These are phyloP conservation scores for Camponotus vicinus DNA, from an alignment of 1,140 invertebrate genomes.

Conservation along the genomic window DNA sequence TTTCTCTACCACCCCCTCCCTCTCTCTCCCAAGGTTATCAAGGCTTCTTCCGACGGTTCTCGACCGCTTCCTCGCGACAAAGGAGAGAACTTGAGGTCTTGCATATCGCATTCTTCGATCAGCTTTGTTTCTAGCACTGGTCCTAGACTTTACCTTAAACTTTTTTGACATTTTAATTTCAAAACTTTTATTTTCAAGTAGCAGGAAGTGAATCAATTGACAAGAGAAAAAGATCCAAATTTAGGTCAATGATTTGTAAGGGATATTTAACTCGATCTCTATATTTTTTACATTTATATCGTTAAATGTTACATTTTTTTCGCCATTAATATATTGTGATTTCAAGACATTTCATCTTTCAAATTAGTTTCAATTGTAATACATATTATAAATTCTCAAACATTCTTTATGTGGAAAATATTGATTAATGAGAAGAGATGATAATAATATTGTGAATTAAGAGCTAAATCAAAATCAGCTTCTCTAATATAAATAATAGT, in stretches of 20 bases:
- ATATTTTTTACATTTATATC: background rate
- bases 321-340: background rate
- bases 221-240: background rate
- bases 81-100: conserved; percentile 17
- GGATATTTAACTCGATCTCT: background rate
- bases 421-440: background rate
- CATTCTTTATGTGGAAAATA: background rate
- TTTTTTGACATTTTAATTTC: background rate
- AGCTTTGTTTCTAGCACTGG: background rate
- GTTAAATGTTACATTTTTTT: background rate
- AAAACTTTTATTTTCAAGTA: background rate
- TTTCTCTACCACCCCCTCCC: conserved; percentile 30
- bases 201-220: background rate
- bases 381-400: background rate
- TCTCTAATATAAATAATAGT: too few species aligned
- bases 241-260: background rate
- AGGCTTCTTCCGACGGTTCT: conserved; percentile 48
- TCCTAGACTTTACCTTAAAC: background rate
- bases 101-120: conserved; percentile 2
- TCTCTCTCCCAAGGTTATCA: conserved; percentile 48
- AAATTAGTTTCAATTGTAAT: background rate
- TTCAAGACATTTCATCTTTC: background rate
- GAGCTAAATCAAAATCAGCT: background rate
- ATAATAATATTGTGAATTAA: background rate
- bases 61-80: conserved; percentile 48